Evolutionary conservation across 2,113 vertebrate genomes (phyloP), one percentile per base, ranked within the genome.

Genomic region (Promerops cafer): DNA sequence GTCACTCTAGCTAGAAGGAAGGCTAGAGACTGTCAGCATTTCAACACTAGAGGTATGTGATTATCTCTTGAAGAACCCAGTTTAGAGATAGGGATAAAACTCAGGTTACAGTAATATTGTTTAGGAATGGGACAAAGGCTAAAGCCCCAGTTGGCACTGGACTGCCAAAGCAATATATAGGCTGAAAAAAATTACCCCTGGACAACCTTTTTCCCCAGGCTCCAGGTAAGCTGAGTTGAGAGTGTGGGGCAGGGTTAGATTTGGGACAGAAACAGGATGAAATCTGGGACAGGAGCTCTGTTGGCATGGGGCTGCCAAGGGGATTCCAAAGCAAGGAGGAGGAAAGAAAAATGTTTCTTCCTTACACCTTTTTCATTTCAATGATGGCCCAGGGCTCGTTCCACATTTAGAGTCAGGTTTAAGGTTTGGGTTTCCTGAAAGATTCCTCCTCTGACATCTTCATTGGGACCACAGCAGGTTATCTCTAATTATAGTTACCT

Each of bases 61-160:
- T 20, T 90, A 21, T 21, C 27, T 28, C 33, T 63, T 82, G 35
- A 87, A 35, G 9, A 61, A 12, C 4, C 23, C 16, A 63, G 49
- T 71, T 59, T 23, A 63, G 21, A 11, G 4, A 28, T 6, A 66
- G 8, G 11, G 13, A 28, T 78, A 42, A 87, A 69, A 81, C 28
- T 45, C 33, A 16, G 21, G 21, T 79, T 76, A 79, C 27, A 31
- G 19, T 44, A 77, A 77, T 16, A 20, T 20, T 80, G 24, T 11
- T 76, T 45, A 57, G 28, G 44, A 90, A 33, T 1, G 0, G 33
- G 40, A 80, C 35, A 83, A 88, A 76, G 9, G 11, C 52, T 66
- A 45, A 75, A 75, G n/a, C 1, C 50, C 14, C 52, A 35, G 6
- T 0, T 21, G n/a, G 20, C 18, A 37, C 0, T 53, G 22, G 40